Percentiles rank a stretch among this genome's conserved stretches.
These are phyloP conservation scores for Anagrus nilaparvatae DNA, from an alignment of 1,140 invertebrate genomes.

Conservation along the genomic window DNA sequence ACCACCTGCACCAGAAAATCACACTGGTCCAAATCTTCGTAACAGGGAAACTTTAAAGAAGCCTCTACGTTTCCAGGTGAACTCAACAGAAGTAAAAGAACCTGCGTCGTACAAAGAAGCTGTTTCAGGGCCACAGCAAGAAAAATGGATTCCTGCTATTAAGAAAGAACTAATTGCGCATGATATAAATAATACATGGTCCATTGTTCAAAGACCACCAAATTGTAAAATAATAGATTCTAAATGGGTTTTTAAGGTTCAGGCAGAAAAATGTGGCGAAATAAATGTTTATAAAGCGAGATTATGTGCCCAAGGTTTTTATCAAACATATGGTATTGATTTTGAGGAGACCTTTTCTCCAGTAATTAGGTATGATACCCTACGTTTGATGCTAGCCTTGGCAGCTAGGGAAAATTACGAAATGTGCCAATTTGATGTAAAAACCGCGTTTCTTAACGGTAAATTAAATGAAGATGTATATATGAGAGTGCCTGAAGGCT, in stretches of 20 bases:
- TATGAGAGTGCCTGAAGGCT: constrained; percentile 14
- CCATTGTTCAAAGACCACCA: neutral
- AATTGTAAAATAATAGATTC: neutral
- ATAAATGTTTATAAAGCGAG: neutral
- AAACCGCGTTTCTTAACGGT: constrained; percentile 11
- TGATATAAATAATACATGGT: neutral
- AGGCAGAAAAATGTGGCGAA: constrained; percentile 2
- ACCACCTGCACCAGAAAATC: no score
- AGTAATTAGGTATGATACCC: constrained; percentile 12
- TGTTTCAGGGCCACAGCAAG: no score
- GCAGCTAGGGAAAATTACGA: constrained; percentile 7
- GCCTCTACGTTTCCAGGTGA: no score
- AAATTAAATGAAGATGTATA: constrained; percentile 10
- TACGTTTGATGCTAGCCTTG: constrained; percentile 8
- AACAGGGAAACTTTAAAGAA: no score
- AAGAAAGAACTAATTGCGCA: neutral
- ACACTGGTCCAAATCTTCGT: no score
- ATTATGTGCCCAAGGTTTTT: constrained; percentile 13
- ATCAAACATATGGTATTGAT: constrained; percentile 9
- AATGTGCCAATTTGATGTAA: constrained; percentile 12
- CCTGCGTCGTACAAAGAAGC: no score
- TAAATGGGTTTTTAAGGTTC: constrained; percentile 5
- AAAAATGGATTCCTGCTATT: neutral
- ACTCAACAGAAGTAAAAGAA: no score
- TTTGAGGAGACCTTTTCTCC: constrained; percentile 15